These are phyloP conservation scores for Dreissena polymorpha DNA, from an alignment of 1,140 invertebrate genomes.

Conservation along the genomic window DNA sequence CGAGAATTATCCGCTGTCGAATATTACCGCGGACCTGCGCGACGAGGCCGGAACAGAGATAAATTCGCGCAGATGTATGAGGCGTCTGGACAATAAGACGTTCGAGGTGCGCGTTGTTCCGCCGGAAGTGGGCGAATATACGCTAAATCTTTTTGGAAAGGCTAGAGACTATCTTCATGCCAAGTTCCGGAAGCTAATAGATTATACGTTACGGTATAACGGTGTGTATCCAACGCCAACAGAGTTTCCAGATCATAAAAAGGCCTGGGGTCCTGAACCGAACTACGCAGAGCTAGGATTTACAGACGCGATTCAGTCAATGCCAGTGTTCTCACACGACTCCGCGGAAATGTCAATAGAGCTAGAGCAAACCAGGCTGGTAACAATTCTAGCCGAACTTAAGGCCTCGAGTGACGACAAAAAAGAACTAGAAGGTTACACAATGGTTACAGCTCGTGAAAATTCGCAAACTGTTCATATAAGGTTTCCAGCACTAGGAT, in stretches of 20 bases:
- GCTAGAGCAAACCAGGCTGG: slow-evolving; percentile 28
- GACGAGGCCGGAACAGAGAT: slow-evolving; percentile 20
- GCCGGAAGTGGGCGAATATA: slow-evolving; percentile 31
- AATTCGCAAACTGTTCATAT: slow-evolving; percentile 24
- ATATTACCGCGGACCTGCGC: slow-evolving; percentile 43
- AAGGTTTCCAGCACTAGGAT: slow-evolving; percentile 45
- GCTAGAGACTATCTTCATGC: slow-evolving; percentile 33
- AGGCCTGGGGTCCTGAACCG: slow-evolving; percentile 51
- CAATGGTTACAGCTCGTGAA: slow-evolving; percentile 27
- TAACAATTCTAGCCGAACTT: slow-evolving; percentile 30
- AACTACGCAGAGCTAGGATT: slow-evolving; percentile 54
- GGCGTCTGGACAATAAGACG: slow-evolving; percentile 20
- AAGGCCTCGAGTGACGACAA: slow-evolving; percentile 29
- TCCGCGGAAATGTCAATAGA: slow-evolving; percentile 24
- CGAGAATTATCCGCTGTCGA: slow-evolving; percentile 30
- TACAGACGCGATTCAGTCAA: slow-evolving; percentile 32
- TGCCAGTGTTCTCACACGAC: slow-evolving; percentile 39
- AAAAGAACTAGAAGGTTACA: slow-evolving; percentile 38
- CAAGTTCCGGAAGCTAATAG: slow-evolving; percentile 41
- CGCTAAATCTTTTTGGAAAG: slow-evolving; percentile 43
- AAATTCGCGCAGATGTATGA: slow-evolving; percentile 39
- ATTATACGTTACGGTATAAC: slow-evolving; percentile 54
- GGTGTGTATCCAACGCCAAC: background rate
- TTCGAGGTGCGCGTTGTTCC: slow-evolving; percentile 52
- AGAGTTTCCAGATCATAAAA: slow-evolving; percentile 41